phyloP scores from a whole-genome alignment of 1,140 invertebrate genomes.

The Parasteatoda tepidariorum region DNA sequence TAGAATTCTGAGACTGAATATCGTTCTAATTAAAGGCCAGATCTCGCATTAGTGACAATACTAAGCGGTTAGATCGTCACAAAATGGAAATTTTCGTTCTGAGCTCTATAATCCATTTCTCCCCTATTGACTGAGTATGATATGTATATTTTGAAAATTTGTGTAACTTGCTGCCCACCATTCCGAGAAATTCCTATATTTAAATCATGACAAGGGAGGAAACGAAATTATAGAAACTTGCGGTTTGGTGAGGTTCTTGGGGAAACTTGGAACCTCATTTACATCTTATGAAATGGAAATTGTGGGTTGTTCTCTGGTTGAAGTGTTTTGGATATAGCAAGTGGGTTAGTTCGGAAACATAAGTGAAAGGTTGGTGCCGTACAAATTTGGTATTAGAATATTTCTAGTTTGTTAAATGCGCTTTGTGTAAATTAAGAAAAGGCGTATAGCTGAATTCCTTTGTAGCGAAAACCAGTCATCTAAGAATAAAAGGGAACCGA shows the following conservation, averaged over 20 bases:
- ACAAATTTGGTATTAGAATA: no score
- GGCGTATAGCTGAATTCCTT: no score
- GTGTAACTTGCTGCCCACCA: not conserved
- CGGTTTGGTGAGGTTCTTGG: slow-evolving; percentile 6
- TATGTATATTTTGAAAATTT: not conserved
- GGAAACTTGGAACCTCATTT: slow-evolving; percentile 29
- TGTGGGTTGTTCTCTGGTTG: not conserved
- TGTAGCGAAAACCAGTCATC: no score
- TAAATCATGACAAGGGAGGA: slow-evolving; percentile 11
- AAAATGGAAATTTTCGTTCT: slow-evolving; percentile 15
- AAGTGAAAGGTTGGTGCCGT: no score
- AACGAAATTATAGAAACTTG: slow-evolving; percentile 24
- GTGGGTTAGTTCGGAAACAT: no score
- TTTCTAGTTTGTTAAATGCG: no score
- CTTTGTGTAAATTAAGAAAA: no score
- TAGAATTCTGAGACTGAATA: no score
- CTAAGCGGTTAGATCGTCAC: not conserved
- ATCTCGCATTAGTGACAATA: no score
- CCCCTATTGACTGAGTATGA: not conserved
- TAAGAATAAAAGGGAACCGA: no score
- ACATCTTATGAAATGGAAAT: slow-evolving; percentile 47
- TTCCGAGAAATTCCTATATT: slow-evolving; percentile 2
- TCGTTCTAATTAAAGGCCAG: no score
- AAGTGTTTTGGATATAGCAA: not conserved
- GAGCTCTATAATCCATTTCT: slow-evolving; percentile 11